Evolutionary conservation across 2,888 invertebrate genomes (phyloP).

Genomic region (Sminthurides aquaticus): DNA sequence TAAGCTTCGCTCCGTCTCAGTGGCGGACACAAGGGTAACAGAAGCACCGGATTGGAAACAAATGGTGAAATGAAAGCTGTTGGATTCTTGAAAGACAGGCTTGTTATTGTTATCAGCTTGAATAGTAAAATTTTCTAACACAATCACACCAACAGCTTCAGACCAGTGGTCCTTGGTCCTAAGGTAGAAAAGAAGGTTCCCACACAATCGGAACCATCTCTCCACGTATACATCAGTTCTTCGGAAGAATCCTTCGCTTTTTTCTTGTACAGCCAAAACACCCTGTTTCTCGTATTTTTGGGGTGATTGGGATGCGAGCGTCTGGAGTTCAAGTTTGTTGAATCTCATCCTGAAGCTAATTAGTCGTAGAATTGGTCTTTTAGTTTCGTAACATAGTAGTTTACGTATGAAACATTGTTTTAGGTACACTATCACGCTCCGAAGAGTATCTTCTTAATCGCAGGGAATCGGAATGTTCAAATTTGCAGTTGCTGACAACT

Average conservation of each 20-base stretch:
- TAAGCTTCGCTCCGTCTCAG: constrained; percentile 70
- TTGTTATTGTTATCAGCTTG: constrained; percentile 52
- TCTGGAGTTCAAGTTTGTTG: constrained; percentile 78
- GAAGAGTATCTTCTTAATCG: neutral
- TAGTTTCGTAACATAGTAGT: neutral
- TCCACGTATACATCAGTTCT: constrained; percentile 59
- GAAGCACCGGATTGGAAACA: constrained; percentile 52
- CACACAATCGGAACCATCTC: constrained; percentile 83
- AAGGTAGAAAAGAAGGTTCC: constrained; percentile 87
- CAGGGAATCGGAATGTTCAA: too few relatives aligned
- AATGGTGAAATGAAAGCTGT: constrained; percentile 51
- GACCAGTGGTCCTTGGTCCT: constrained; percentile 82
- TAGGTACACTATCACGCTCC: too few relatives aligned
- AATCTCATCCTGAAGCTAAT: constrained; percentile 64
- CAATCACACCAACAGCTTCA: constrained; percentile 77
- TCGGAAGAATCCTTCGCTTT: constrained; percentile 85
- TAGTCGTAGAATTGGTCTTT: neutral
- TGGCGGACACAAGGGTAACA: constrained; percentile 71
- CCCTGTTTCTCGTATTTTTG: constrained; percentile 90
- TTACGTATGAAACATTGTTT: too few relatives aligned
- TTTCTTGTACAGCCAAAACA: constrained; percentile 72
- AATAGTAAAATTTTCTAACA: constrained; percentile 79
- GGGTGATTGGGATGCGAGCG: constrained; percentile 75
- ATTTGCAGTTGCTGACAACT: too few relatives aligned
- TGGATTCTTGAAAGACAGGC: neutral